Percentiles rank a stretch among this genome's conserved stretches.
phyloP scores from a whole-genome alignment of 2,797 vertebrate species.

The Xiphophorus birchmanni region DNA sequence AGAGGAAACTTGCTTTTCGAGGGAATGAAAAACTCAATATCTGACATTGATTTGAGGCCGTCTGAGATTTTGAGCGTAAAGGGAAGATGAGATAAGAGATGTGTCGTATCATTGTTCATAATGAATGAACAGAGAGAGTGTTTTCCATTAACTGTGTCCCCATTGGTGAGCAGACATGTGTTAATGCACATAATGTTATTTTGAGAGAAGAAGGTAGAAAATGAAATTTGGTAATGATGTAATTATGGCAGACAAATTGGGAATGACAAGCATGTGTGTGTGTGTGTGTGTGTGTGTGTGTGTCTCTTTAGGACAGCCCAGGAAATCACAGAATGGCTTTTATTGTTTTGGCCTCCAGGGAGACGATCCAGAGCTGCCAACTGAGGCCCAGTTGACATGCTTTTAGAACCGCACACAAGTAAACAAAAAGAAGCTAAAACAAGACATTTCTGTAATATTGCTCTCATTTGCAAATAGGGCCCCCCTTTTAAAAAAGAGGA shows the following conservation, averaged over 20 bases:
- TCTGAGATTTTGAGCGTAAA: not conserved
- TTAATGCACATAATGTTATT: constrained; percentile 49
- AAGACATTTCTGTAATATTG: not conserved
- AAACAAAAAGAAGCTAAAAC: not conserved
- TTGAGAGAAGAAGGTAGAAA: not conserved
- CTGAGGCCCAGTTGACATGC: not conserved
- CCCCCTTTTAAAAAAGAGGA: not conserved
- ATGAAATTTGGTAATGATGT: constrained; percentile 41
- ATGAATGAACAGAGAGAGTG: not conserved
- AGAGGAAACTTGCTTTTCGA: no score
- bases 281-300: no score
- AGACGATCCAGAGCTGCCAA: not conserved
- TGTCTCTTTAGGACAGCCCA: not conserved
- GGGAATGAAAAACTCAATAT: not conserved
- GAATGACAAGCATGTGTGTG: not conserved
- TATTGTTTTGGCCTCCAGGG: constrained; percentile 35
- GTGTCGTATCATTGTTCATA: not conserved
- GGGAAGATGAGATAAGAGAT: not conserved
- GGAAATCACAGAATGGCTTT: not conserved
- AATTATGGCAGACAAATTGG: not conserved
- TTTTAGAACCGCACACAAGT: not conserved
- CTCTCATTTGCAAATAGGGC: not conserved
- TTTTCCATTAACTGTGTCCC: not conserved
- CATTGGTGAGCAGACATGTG: not conserved
- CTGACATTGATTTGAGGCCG: not conserved